Evolutionary conservation across 2,888 invertebrate genomes (phyloP), one percentile per base, ranked within the genome.

Genomic region (Miltochrista miniata): DNA sequence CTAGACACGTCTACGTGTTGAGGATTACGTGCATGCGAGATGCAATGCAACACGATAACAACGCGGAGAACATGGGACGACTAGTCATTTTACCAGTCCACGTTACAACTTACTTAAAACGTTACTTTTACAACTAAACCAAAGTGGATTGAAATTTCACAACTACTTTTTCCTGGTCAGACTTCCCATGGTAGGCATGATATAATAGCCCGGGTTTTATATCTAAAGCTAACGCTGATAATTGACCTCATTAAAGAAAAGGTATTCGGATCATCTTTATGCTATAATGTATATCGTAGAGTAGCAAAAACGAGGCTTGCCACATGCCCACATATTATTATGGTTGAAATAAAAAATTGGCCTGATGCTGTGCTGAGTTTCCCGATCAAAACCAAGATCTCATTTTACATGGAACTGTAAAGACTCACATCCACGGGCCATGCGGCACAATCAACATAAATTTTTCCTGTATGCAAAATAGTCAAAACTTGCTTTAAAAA

Each of bases 51-150:
- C 18, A 24, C 2, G 39, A 39, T 11, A 18, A 11, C 11, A 11
- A 18, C n/a, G n/a, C 10, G 1, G 39, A 3, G 8, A 39, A 39
- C 9, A 47, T 51, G 35, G 45, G 45, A 10, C 48, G 40, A 15
- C 44, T 52, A 35, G 43, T 44, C 34, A 52, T 48, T 30, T 39
- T 52, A 30, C 47, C 47, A 31, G 79, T 5, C 18, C 18, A 24
- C 18, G 18, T 24, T 24, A 24, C 72, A 81, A 59, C 54, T 66
- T 35, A 66, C 69, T 7, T 74, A 80, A 60, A 79, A 83, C 29
- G 42, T 51, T 34, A 51, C 51, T 0, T 12, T 51, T 7, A 51
- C 46, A 35, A 45, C 31, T 12, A 51, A 47, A 35, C 45, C 48
- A 5, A 48, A 56, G 24, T 56, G 56, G 56, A 34, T 29, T 9